Conservation (phyloP, 1,140 invertebrate genomes). For the Nasonia giraulti region DNA sequence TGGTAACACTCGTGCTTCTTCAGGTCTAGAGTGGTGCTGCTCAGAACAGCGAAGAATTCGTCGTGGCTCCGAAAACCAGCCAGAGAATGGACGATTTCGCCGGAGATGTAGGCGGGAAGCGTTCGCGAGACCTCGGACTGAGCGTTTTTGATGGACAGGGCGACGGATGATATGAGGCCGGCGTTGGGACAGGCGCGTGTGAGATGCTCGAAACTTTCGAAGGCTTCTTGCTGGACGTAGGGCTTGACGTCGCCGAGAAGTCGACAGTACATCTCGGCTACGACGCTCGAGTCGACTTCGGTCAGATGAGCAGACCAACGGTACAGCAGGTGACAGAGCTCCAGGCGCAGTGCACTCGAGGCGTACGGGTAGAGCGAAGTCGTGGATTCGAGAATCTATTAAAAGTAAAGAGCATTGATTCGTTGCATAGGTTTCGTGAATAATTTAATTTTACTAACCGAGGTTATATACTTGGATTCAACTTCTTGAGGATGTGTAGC, state of each 20-base stretch:
- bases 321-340: conserved; percentile 59
- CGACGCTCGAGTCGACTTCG: conserved; percentile 27
- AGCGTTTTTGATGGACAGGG: conserved; percentile 52
- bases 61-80: conserved; percentile 51
- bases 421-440: too few relatives aligned
- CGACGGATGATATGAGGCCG: conserved; percentile 58
- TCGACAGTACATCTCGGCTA: conserved; percentile 59
- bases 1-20: conserved; percentile 57
- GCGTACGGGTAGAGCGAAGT: conserved; percentile 48
- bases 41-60: conserved; percentile 53
- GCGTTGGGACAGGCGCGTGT: conserved; percentile 59
- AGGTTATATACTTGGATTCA: conserved; percentile 46
- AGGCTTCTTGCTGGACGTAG: conserved; percentile 61
- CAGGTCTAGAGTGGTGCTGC: not conserved
- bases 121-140: conserved; percentile 53
- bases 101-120: conserved; percentile 61
- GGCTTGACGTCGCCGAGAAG: conserved; percentile 61
- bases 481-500: conserved; percentile 50
- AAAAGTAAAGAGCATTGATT: conserved; percentile 10
- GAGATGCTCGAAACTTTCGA: conserved; percentile 64
- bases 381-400: conserved; percentile 62
- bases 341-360: conserved; percentile 53
- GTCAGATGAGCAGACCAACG: conserved; percentile 43
- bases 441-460: conserved; percentile 46
- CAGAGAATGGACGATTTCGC: conserved; percentile 51